Evolutionary conservation across 2,888 invertebrate genomes (phyloP).

Genomic region (Aporophyla nigra): DNA sequence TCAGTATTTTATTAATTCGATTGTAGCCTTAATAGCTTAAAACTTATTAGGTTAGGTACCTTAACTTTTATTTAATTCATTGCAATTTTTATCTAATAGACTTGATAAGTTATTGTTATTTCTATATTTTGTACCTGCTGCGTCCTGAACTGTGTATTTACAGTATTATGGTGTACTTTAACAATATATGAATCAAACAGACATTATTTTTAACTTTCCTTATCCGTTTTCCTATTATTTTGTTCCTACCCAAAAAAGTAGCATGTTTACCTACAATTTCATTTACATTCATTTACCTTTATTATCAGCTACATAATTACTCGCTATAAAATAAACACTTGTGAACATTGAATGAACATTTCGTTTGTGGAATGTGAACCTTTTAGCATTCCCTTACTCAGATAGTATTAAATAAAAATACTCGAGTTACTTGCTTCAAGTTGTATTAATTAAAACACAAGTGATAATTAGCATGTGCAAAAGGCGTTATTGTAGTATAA

Average conservation of each 20-base stretch:
- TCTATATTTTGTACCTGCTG: conserved; percentile 49
- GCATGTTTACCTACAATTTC: not conserved
- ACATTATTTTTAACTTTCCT: conserved; percentile 21
- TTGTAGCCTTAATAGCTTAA: not conserved
- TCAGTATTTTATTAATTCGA: not conserved
- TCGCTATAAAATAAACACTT: not conserved
- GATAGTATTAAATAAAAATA: conserved; percentile 26
- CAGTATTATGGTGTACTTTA: conserved; percentile 42
- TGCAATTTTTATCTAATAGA: conserved; percentile 12
- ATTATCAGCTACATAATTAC: not conserved
- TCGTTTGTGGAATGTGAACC: conserved; percentile 31
- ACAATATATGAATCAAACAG: conserved; percentile 42
- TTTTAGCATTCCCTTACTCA: conserved; percentile 35
- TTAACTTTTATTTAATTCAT: conserved; percentile 25
- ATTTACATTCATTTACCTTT: not conserved
- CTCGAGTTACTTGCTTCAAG: conserved; percentile 15
- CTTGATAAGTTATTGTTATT: conserved; percentile 6
- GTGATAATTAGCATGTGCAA: conserved; percentile 38
- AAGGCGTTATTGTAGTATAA: conserved; percentile 12
- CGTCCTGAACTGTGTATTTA: conserved; percentile 37
- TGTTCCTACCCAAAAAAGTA: not conserved
- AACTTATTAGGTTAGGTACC: conserved; percentile 3
- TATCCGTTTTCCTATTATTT: not conserved
- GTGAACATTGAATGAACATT: conserved; percentile 35
- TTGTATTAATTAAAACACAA: conserved; percentile 35